Percentiles rank a stretch among this genome's conserved stretches.
phyloP scores from a whole-genome alignment of 2,888 invertebrate species.

The Thereva unica region DNA sequence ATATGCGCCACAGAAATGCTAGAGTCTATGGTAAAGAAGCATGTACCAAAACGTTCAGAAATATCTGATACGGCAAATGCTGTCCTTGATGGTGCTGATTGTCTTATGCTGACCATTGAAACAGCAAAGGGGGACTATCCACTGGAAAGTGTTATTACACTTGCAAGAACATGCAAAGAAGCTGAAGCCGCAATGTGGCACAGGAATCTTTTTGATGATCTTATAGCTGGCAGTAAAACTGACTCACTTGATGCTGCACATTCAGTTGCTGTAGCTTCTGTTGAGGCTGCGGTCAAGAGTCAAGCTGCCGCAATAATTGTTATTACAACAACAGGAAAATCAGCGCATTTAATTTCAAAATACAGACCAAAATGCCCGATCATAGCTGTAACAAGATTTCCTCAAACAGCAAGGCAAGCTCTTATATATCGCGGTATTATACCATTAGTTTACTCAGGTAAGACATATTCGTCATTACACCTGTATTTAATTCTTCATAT shows the following conservation, averaged over 20 bases:
- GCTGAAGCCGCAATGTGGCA: constrained; percentile 97
- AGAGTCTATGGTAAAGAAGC: constrained; percentile 98
- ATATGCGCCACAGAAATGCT: constrained; percentile 99
- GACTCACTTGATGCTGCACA: constrained; percentile 83
- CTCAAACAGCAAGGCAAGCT: constrained; percentile 85
- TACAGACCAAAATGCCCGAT: constrained; percentile 94
- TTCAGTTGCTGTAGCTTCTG: constrained; percentile 90
- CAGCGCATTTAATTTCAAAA: constrained; percentile 86
- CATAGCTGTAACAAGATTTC: constrained; percentile 84
- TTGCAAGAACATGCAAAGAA: constrained; percentile 94
- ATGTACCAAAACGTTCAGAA: constrained; percentile 94
- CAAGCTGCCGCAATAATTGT: constrained; percentile 86
- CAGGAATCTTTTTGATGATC: constrained; percentile 82
- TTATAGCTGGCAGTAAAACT: constrained; percentile 58
- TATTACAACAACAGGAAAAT: constrained; percentile 64
- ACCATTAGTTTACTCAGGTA: constrained; percentile 84
- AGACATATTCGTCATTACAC: constrained; percentile 40
- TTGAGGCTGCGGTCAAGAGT: constrained; percentile 89
- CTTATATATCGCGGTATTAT: constrained; percentile 91
- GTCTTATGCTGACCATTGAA: constrained; percentile 99
- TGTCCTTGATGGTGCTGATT: constrained; percentile 95
- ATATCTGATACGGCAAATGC: constrained; percentile 98
- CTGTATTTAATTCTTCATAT: background rate
- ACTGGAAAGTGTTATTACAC: constrained; percentile 82
- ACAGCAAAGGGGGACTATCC: constrained; percentile 98